Evolutionary conservation across 2,888 invertebrate species (phyloP).

Genomic region (Nephrotoma appendiculata): DNA sequence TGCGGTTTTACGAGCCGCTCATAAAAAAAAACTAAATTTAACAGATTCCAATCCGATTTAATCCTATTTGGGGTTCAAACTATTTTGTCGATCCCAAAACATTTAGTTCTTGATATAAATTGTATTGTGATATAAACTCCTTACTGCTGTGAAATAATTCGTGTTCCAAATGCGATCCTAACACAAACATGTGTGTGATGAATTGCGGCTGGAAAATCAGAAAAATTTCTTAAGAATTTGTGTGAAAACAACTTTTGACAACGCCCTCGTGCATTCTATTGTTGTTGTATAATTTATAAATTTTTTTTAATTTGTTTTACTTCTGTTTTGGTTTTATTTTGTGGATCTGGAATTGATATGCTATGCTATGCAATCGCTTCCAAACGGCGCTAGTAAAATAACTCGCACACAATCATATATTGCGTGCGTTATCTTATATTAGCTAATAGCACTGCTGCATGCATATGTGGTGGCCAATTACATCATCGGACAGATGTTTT

Average conservation of each 20-base stretch:
- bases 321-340: neutral
- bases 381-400: neutral
- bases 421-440: neutral
- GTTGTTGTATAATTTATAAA: neutral
- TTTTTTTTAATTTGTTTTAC: neutral
- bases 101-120: too few species aligned
- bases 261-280: neutral
- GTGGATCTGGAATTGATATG: neutral
- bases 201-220: neutral
- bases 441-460: neutral
- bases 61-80: neutral
- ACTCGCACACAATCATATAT: neutral
- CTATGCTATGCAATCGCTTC: neutral
- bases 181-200: neutral
- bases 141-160: too few species aligned
- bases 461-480: neutral
- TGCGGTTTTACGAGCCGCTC: neutral
- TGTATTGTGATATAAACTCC: too few species aligned
- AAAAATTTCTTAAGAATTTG: neutral
- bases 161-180: neutral
- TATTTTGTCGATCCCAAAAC: neutral
- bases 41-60: neutral
- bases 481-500: neutral
- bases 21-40: neutral
- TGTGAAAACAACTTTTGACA: neutral